Conservation (phyloP, 2,888 invertebrate species). For the Linnaemya vulpina region DNA sequence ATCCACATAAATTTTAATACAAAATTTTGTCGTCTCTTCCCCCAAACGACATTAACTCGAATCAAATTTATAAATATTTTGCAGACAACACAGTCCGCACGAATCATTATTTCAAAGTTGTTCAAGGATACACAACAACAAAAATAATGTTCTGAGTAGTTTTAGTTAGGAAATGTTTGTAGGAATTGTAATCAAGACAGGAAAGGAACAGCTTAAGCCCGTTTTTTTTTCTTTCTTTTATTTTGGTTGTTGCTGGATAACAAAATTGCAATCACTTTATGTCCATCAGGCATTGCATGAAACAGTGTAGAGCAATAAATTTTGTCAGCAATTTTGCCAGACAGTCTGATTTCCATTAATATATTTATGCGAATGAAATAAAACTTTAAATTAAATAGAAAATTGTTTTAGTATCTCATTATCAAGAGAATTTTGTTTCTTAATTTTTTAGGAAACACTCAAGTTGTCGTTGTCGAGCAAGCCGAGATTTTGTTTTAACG, state of each 20-base stretch:
- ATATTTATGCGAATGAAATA: not conserved
- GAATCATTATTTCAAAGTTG: slow-evolving; percentile 39
- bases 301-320: slow-evolving; percentile 20
- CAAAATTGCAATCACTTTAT: not conserved
- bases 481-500: too few species aligned
- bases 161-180: slow-evolving; percentile 39
- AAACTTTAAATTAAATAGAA: not conserved
- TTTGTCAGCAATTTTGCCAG: slow-evolving; percentile 10
- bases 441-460: too few species aligned
- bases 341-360: not conserved
- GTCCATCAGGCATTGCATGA: not conserved
- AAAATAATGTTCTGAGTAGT: not conserved
- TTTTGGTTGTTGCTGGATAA: not conserved
- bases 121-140: slow-evolving; percentile 12
- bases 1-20: slow-evolving; percentile 47
- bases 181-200: slow-evolving; percentile 25
- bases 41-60: slow-evolving; percentile 47
- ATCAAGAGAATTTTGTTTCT: too few species aligned
- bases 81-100: slow-evolving; percentile 12
- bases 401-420: too few species aligned
- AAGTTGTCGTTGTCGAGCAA: too few species aligned
- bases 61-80: slow-evolving; percentile 45
- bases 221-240: not conserved
- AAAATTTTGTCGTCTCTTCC: slow-evolving; percentile 2
- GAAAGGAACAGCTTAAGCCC: not conserved